Conservation (phyloP, 2,797 vertebrate species). For the Periophthalmus magnuspinnatus region DNA sequence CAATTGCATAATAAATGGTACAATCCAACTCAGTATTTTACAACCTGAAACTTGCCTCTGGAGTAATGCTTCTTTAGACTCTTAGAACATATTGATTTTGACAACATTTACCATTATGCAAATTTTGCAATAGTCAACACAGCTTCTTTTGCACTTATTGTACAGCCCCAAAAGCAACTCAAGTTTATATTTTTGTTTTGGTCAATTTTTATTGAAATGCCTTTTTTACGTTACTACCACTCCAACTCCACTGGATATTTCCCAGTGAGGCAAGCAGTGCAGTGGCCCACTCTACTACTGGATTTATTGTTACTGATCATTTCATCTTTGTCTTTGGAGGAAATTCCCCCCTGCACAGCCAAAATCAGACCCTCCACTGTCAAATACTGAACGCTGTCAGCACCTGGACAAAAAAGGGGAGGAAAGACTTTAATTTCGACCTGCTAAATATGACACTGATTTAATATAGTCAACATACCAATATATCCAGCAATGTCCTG, state of each 20-base stretch:
- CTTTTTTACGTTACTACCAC: constrained; percentile 77
- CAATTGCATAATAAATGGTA: not conserved
- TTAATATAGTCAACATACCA: constrained; percentile 73
- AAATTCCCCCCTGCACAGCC: constrained; percentile 87
- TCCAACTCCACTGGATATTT: constrained; percentile 94
- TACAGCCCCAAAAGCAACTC: not conserved
- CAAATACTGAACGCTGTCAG: constrained; percentile 92
- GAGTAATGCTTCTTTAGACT: not conserved
- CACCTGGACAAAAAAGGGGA: constrained; percentile 76
- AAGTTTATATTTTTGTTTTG: not conserved
- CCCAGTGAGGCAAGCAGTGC: constrained; percentile 94
- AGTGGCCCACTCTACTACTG: constrained; percentile 81
- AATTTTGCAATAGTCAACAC: not conserved
- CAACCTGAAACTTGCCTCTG: not conserved
- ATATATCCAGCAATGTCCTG: constrained; percentile 90
- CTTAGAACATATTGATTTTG: not conserved
- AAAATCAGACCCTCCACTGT: constrained; percentile 92
- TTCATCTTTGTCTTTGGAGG: constrained; percentile 72
- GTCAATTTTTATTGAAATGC: not conserved
- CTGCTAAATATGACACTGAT: not conserved
- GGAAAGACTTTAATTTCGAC: not conserved
- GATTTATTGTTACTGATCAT: constrained; percentile 64
- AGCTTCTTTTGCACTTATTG: not conserved
- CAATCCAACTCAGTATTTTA: not conserved
- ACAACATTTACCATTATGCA: not conserved